Evolutionary conservation across 2,797 vertebrate genomes (phyloP).

Genomic region (Enteromius unitaeniatus): DNA sequence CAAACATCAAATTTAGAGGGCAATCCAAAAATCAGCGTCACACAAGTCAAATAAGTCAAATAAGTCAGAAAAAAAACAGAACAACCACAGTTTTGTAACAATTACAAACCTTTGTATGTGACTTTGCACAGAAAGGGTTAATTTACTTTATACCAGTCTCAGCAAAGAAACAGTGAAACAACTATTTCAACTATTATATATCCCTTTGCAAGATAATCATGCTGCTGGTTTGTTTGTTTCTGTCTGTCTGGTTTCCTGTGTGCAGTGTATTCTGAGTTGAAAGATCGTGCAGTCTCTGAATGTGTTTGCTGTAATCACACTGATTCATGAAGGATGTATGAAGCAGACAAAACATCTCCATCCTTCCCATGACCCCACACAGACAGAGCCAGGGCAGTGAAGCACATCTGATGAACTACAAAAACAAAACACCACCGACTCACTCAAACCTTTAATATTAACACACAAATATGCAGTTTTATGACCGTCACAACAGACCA

Average conservation of each 20-base stretch:
- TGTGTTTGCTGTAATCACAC: background rate
- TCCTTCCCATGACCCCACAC: background rate
- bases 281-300: background rate
- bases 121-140: background rate
- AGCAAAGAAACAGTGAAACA: background rate
- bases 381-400: background rate
- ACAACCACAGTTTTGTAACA: no score
- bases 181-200: background rate
- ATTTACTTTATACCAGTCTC: background rate
- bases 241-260: background rate
- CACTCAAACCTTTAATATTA: no score
- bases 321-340: conserved; percentile 13
- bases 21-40: no score
- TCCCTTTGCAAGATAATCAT: background rate
- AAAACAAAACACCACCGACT: background rate
- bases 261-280: background rate
- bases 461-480: background rate
- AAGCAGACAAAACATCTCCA: conserved; percentile 12
- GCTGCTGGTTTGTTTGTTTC: background rate
- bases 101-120: background rate
- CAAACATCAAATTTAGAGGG: no score
- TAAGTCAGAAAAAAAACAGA: no score
- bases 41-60: no score
- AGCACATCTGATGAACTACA: background rate
- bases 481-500: background rate